Conservation (phyloP, 2,888 invertebrate genomes). For the Macrophya alboannulata region DNA sequence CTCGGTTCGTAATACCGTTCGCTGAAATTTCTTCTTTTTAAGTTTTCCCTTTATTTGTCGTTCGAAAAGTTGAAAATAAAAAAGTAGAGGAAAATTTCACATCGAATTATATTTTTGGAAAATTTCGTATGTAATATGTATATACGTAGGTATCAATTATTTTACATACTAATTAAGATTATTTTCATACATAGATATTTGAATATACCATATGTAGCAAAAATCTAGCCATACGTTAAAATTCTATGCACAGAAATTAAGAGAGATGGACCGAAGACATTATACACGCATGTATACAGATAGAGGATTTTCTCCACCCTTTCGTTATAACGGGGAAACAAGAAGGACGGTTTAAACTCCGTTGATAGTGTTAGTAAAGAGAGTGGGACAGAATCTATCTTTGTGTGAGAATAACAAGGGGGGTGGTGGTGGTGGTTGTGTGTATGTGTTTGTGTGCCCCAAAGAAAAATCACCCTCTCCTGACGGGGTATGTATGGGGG, state of each 20-base stretch:
- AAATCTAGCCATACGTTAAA: constrained; percentile 72
- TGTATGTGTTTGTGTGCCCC: constrained; percentile 70
- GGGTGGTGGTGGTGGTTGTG: constrained; percentile 38
- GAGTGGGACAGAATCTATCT: constrained; percentile 67
- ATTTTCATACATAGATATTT: no score
- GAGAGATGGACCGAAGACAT: constrained; percentile 35
- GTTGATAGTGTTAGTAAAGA: constrained; percentile 58
- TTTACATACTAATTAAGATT: no score
- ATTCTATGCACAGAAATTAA: constrained; percentile 69
- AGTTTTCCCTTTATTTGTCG: no score
- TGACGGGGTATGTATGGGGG: neutral
- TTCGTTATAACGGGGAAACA: constrained; percentile 52
- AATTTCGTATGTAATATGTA: no score
- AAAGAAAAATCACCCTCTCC: constrained; percentile 74
- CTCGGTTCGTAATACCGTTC: neutral
- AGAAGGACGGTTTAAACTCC: constrained; percentile 63
- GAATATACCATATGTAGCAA: no score
- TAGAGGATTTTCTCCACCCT: constrained; percentile 58
- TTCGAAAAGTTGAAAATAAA: neutral
- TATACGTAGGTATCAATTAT: no score
- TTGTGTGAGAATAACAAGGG: constrained; percentile 66
- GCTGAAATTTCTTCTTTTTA: neutral
- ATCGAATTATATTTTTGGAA: no score
- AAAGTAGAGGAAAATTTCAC: no score
- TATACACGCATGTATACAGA: constrained; percentile 25